Conservation (phyloP, 2,113 vertebrate genomes). For the Rhinoderma darwinii region DNA sequence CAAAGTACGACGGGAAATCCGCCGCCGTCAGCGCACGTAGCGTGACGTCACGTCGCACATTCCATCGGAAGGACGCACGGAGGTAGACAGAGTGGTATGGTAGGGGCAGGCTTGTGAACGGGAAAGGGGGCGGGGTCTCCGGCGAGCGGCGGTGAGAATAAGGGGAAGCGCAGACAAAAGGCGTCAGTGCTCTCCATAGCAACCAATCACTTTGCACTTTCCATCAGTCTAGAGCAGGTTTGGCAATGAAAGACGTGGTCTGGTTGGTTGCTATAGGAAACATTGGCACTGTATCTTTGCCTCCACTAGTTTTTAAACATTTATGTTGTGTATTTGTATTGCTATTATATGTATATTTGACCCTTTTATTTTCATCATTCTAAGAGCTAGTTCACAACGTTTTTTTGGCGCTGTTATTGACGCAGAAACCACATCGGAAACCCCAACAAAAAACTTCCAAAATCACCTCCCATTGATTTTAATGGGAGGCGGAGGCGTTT, state of each 20-base stretch:
- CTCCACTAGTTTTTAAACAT: no score
- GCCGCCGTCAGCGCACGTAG: constrained; percentile 17
- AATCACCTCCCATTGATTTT: no score
- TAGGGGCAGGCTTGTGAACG: background rate
- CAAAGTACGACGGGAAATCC: constrained; percentile 48
- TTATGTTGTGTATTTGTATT: no score
- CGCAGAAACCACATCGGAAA: no score
- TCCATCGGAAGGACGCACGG: constrained; percentile 16
- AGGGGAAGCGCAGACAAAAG: background rate
- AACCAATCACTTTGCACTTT: background rate
- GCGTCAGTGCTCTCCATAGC: background rate
- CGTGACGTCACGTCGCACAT: constrained; percentile 34
- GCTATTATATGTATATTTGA: no score
- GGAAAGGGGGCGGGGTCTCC: background rate
- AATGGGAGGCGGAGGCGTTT: no score
- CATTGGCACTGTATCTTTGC: background rate
- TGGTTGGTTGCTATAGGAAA: background rate
- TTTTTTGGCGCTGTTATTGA: no score
- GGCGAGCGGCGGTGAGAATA: background rate
- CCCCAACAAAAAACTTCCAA: no score
- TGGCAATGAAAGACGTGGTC: background rate
- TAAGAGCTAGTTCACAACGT: no score
- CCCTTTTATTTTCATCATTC: no score
- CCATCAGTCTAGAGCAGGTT: no score
- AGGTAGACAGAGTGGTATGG: background rate